Percentiles rank a stretch among this genome's conserved stretches.
Conservation (phyloP, 2,113 vertebrate genomes). For the Scomber colias region DNA sequence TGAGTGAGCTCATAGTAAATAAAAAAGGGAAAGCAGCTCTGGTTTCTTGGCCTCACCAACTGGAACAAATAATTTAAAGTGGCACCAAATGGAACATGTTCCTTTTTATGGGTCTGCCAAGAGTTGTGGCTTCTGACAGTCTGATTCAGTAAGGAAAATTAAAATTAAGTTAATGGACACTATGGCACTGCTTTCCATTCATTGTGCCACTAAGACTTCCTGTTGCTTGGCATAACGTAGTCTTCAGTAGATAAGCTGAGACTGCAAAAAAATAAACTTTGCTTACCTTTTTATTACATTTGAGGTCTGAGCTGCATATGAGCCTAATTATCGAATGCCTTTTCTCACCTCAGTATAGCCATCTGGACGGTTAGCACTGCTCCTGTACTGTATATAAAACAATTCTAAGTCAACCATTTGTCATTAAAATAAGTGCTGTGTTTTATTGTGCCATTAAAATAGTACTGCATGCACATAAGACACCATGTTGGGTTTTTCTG, state of each 20-base stretch:
- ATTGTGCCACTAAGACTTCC: no score
- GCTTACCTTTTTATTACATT: not conserved
- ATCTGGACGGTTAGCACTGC: constrained; percentile 1
- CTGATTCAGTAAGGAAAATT: constrained; percentile 12
- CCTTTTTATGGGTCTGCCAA: constrained; percentile 20
- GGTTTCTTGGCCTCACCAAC: constrained; percentile 59
- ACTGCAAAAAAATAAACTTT: constrained; percentile 8
- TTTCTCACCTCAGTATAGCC: not conserved
- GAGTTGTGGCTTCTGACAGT: constrained; percentile 24
- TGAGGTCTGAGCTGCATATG: not conserved
- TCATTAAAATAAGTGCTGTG: not conserved
- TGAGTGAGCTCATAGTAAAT: constrained; percentile 31
- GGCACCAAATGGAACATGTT: constrained; percentile 41
- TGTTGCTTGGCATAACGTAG: not conserved
- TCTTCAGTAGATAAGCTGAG: not conserved
- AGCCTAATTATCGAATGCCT: not conserved
- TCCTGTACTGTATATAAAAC: not conserved
- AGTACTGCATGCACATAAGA: not conserved
- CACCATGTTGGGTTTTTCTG: not conserved
- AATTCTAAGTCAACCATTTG: not conserved
- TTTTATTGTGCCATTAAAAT: not conserved
- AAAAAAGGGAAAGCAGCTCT: constrained; percentile 18
- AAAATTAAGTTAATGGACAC: constrained; percentile 17
- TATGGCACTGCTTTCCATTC: no score
- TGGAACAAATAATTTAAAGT: constrained; percentile 68